Evolutionary conservation across 2,888 invertebrate species (phyloP).

Genomic region (Catonia carolina): DNA sequence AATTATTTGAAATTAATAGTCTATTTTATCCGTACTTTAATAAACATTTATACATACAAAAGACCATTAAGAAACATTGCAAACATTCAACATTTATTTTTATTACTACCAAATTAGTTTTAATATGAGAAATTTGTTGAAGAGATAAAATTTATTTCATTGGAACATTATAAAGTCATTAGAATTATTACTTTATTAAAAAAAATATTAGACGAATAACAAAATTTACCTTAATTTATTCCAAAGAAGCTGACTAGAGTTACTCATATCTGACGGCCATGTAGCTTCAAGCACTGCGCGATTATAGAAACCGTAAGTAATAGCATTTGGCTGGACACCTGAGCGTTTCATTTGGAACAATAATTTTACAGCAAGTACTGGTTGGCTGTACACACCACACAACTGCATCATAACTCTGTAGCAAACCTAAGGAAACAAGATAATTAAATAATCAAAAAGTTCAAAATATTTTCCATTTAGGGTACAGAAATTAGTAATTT

Average conservation of each 20-base stretch:
- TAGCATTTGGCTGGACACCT: constrained; percentile 92
- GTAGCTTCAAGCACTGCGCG: constrained; percentile 85
- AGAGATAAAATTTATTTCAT: no score
- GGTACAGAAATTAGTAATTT: no score
- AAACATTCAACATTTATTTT: no score
- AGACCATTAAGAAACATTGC: no score
- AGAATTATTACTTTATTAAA: no score
- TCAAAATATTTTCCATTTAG: neutral
- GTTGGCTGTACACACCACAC: constrained; percentile 90
- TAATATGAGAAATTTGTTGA: no score
- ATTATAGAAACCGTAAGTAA: constrained; percentile 90
- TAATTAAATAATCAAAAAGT: neutral
- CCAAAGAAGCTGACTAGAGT: constrained; percentile 83
- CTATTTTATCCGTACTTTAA: no score
- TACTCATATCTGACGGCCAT: constrained; percentile 79
- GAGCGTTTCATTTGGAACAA: constrained; percentile 87
- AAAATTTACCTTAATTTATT: constrained; percentile 65
- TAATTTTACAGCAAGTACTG: constrained; percentile 88
- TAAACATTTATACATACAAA: no score
- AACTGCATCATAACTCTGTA: constrained; percentile 98
- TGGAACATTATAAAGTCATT: no score
- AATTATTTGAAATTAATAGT: no score
- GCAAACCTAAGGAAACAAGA: constrained; percentile 62
- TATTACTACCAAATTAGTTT: no score
- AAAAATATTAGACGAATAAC: no score